Percentiles rank a stretch among this genome's conserved stretches.
These are phyloP conservation scores for Idaea aversata DNA, from an alignment of 2,888 invertebrate genomes.

Conservation along the genomic window DNA sequence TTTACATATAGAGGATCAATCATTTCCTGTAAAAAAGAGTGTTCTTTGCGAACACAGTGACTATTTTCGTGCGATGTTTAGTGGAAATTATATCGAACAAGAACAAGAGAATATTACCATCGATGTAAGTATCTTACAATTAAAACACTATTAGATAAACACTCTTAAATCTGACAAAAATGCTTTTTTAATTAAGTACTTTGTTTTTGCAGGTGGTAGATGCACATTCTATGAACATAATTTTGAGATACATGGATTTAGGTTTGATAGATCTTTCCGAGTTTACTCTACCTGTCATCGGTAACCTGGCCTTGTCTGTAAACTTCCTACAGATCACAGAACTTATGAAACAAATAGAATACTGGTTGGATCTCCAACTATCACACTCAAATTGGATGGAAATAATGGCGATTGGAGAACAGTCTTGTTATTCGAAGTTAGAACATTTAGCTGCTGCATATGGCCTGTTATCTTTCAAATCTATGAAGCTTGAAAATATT, in stretches of 20 bases:
- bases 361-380: conserved; percentile 51
- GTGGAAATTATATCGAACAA: conserved; percentile 65
- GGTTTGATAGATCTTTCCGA: conserved; percentile 61
- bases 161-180: neutral
- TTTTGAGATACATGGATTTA: conserved; percentile 58
- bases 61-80: conserved; percentile 74
- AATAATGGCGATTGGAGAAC: conserved; percentile 58
- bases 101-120: conserved; percentile 56
- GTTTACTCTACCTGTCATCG: conserved; percentile 43
- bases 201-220: conserved; percentile 56
- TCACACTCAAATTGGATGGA: conserved; percentile 55
- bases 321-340: conserved; percentile 67
- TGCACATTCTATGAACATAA: conserved; percentile 57
- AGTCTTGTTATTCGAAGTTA: conserved; percentile 45
- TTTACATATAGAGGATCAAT: conserved; percentile 48
- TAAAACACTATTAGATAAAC: neutral
- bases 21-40: conserved; percentile 54
- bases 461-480: conserved; percentile 57
- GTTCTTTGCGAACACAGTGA: conserved; percentile 63
- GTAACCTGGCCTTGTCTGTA: conserved; percentile 57
- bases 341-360: conserved; percentile 62
- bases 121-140: conserved; percentile 48
- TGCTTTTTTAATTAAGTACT: neutral
- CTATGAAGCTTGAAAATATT: conserved; percentile 53
- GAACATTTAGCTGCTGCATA: conserved; percentile 49